phyloP scores from a whole-genome alignment of 2,797 vertebrate species.

The Coendou prehensilis region DNA sequence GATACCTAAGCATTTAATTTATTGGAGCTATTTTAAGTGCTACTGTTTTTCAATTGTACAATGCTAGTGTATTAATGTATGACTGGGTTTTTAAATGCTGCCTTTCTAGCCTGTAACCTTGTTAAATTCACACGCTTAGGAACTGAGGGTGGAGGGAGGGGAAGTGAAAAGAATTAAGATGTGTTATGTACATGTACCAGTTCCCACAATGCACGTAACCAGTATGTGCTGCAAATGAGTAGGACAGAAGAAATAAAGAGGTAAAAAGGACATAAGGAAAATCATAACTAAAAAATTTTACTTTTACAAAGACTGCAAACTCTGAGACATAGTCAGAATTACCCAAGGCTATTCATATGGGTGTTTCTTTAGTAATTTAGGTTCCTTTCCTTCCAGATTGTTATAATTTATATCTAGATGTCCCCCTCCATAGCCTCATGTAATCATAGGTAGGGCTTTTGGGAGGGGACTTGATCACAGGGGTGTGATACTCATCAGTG shows the following conservation, averaged over 20 bases:
- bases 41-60: not conserved
- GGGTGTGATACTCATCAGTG: not conserved
- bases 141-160: not conserved
- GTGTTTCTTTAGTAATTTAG: not conserved
- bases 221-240: not conserved
- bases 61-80: not conserved
- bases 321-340: not conserved
- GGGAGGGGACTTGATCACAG: not conserved
- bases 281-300: not conserved
- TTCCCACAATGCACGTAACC: not conserved
- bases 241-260: not conserved
- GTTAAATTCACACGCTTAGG: not conserved
- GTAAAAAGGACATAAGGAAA: not conserved
- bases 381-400: not conserved
- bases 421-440: not conserved
- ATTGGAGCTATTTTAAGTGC: constrained; percentile 5
- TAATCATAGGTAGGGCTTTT: not conserved
- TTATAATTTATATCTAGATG: not conserved
- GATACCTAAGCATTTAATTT: not conserved
- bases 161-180: not conserved
- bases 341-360: not conserved
- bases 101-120: constrained; percentile 7
- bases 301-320: not conserved
- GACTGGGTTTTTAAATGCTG: not conserved
- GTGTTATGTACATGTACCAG: not conserved